phyloP scores from a whole-genome alignment of 2,888 invertebrate species.

The Electrophaes corylata region DNA sequence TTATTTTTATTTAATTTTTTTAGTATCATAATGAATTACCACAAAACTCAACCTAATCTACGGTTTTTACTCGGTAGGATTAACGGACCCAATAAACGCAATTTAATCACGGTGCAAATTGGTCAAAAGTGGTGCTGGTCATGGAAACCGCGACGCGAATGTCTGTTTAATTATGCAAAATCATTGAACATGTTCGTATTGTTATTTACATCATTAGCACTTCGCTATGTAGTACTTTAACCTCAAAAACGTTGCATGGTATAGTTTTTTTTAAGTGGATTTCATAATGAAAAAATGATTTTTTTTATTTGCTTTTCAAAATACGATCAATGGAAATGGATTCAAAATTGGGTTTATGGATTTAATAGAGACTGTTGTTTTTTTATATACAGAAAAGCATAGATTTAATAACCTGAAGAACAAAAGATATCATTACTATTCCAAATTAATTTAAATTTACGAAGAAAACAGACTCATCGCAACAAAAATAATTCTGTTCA shows the following conservation, averaged over 20 bases:
- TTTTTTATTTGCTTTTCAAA: too few relatives aligned
- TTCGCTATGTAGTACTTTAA: background rate
- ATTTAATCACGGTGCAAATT: conserved; percentile 67
- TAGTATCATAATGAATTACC: too few relatives aligned
- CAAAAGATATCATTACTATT: too few relatives aligned
- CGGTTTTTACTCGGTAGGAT: conserved; percentile 22
- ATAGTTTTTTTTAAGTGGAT: background rate
- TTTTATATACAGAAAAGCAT: too few relatives aligned
- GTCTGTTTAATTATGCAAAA: conserved; percentile 55
- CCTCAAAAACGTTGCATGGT: background rate
- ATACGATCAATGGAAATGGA: too few relatives aligned
- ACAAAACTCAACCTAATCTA: conserved; percentile 7
- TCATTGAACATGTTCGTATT: conserved; percentile 33
- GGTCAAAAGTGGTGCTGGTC: conserved; percentile 53
- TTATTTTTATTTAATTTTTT: too few relatives aligned
- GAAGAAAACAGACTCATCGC: background rate
- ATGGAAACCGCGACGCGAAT: conserved; percentile 42
- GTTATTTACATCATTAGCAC: conserved; percentile 17
- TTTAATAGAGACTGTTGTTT: too few relatives aligned
- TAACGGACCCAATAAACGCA: conserved; percentile 44
- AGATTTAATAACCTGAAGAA: too few relatives aligned
- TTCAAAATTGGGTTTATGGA: too few relatives aligned
- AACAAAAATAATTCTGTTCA: conserved; percentile 12
- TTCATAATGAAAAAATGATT: too few relatives aligned
- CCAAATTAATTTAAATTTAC: background rate